Percentiles rank a stretch among this genome's conserved stretches.
phyloP scores from a whole-genome alignment of 2,888 invertebrate genomes.

The Chesias legatella region DNA sequence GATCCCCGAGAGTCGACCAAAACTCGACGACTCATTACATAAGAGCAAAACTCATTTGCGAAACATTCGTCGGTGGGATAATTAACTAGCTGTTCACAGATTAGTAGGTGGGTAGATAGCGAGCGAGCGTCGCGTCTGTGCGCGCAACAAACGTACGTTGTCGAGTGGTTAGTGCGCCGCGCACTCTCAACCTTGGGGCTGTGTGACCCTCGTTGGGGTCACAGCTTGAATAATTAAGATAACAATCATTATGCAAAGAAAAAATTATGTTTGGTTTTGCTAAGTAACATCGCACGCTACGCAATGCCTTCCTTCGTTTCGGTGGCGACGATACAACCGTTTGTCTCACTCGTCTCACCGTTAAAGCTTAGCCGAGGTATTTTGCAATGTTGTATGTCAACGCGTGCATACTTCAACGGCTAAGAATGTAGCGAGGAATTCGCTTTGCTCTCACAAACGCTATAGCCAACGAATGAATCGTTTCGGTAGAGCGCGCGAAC shows the following conservation, averaged over 20 bases:
- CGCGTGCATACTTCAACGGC: slow-evolving; percentile 6
- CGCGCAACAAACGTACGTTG: too few species aligned
- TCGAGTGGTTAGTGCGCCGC: slow-evolving; percentile 12
- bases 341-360: slow-evolving; percentile 11
- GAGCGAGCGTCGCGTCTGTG: too few species aligned
- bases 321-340: neutral
- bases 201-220: slow-evolving; percentile 30
- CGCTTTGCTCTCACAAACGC: slow-evolving; percentile 15
- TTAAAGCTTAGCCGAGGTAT: slow-evolving; percentile 13
- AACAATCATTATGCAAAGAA: slow-evolving; percentile 30
- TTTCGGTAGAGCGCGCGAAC: neutral
- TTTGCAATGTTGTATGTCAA: slow-evolving; percentile 6
- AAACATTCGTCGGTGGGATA: slow-evolving; percentile 35
- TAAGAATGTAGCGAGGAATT: slow-evolving; percentile 14
- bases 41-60: slow-evolving; percentile 45
- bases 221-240: slow-evolving; percentile 31
- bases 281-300: too few species aligned
- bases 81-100: slow-evolving; percentile 45
- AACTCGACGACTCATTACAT: slow-evolving; percentile 24
- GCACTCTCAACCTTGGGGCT: slow-evolving; percentile 29
- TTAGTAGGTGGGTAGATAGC: slow-evolving; percentile 23
- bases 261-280: slow-evolving; percentile 15
- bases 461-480: neutral
- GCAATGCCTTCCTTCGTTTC: too few species aligned
- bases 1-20: slow-evolving; percentile 22